Percentiles rank a stretch among this genome's conserved stretches.
phyloP scores from a whole-genome alignment of 92 coral and sea anemone species.

The Porites rus region DNA sequence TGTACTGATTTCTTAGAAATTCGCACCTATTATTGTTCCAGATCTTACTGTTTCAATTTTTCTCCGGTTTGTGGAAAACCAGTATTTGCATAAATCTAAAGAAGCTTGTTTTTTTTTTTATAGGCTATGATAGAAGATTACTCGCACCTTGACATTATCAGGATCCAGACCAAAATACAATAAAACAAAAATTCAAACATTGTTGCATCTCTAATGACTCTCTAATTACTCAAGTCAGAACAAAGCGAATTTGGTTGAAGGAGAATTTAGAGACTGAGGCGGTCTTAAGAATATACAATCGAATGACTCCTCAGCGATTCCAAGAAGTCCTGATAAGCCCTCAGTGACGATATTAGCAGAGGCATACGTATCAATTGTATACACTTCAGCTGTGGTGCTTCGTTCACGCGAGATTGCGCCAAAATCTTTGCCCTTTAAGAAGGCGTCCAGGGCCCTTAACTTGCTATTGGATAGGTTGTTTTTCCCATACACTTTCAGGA shows the following conservation, averaged over 20 bases:
- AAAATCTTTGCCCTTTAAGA: constrained; percentile 15
- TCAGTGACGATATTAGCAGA: background rate
- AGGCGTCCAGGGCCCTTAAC: constrained; percentile 13
- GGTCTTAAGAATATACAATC: constrained; percentile 1
- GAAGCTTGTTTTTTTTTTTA: background rate
- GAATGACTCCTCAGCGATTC: background rate
- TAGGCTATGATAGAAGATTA: constrained; percentile 9
- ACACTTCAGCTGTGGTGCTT: constrained; percentile 2
- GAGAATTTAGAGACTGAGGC: background rate
- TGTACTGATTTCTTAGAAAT: constrained; percentile 5
- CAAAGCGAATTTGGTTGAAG: constrained; percentile 13
- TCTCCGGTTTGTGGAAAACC: background rate
- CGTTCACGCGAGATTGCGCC: background rate
- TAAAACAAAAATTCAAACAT: constrained; percentile 4
- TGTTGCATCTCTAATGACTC: constrained; percentile 13
- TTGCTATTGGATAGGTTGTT: background rate
- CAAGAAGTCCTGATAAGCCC: background rate
- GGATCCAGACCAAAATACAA: constrained; percentile 9
- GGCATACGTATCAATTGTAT: background rate
- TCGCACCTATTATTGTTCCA: background rate
- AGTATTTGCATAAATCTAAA: background rate
- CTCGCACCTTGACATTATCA: constrained; percentile 10
- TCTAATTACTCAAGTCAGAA: background rate
- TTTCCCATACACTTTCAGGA: constrained; percentile 11
- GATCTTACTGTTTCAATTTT: background rate